These are phyloP conservation scores for Zonotrichia leucophrys DNA, from an alignment of 2,113 vertebrate species.

Conservation along the genomic window DNA sequence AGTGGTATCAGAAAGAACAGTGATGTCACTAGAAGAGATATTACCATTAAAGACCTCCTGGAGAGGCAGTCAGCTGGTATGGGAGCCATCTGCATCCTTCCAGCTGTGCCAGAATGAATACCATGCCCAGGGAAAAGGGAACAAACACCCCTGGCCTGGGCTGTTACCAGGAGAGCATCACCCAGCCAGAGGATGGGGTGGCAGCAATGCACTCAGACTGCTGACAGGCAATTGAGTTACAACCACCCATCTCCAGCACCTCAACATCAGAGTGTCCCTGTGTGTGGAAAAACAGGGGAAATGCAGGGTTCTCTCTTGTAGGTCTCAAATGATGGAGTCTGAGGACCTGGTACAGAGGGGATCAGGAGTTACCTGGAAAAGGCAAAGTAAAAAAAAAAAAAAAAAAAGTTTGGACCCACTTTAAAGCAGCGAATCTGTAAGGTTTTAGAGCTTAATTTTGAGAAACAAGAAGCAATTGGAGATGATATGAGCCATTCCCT, in stretches of 20 bases:
- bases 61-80: neutral
- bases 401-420: neutral
- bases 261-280: accelerated
- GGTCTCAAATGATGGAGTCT: neutral
- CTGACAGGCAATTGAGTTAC: neutral
- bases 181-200: neutral
- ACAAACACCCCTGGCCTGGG: neutral
- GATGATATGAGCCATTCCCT: neutral
- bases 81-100: neutral
- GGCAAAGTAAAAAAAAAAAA: neutral
- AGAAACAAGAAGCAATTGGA: neutral
- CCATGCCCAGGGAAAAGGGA: neutral
- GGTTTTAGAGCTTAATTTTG: neutral
- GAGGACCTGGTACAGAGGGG: neutral
- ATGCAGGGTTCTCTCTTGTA: neutral
- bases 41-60: neutral
- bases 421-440: neutral
- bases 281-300: neutral
- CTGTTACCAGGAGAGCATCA: neutral
- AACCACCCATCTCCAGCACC: neutral
- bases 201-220: neutral
- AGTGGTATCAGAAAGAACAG: neutral
- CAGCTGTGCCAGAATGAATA: neutral
- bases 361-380: neutral
- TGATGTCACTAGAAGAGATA: neutral